phyloP scores from a whole-genome alignment of 2,797 vertebrate species.

The Acanthurus lineatus region DNA sequence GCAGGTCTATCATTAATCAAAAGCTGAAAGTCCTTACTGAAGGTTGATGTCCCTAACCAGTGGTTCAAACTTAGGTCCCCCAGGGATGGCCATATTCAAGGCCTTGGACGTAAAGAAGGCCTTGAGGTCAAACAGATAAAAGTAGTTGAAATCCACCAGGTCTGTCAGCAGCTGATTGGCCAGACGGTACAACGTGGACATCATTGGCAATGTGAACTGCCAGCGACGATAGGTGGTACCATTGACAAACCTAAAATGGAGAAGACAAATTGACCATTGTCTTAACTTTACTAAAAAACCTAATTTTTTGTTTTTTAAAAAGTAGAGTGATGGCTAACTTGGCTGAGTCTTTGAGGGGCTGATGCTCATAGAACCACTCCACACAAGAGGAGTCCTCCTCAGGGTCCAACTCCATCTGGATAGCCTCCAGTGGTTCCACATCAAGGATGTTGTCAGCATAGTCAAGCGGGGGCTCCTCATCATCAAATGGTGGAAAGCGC shows the following conservation, averaged over 20 bases:
- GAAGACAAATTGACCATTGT: neutral
- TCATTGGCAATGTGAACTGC: slow-evolving; percentile 99
- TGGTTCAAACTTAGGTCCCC: slow-evolving; percentile 98
- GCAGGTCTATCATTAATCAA: neutral
- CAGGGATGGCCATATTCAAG: slow-evolving; percentile 99
- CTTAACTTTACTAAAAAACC: no score
- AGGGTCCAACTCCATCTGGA: slow-evolving; percentile 96
- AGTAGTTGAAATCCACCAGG: slow-evolving; percentile 98
- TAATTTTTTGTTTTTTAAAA: no score
- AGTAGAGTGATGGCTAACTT: slow-evolving; percentile 84
- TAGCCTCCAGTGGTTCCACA: slow-evolving; percentile 97
- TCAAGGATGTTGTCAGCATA: slow-evolving; percentile 99
- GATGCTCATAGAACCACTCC: slow-evolving; percentile 99
- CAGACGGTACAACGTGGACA: slow-evolving; percentile 98
- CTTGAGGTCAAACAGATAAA: slow-evolving; percentile 98
- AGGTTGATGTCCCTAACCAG: slow-evolving; percentile 98
- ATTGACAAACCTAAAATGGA: slow-evolving; percentile 91
- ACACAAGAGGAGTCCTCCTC: slow-evolving; percentile 94
- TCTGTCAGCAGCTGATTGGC: slow-evolving; percentile 99
- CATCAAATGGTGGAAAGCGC: slow-evolving; percentile 98
- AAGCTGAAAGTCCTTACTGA: slow-evolving; percentile 87
- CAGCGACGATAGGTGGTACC: slow-evolving; percentile 98
- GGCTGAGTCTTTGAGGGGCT: slow-evolving; percentile 93
- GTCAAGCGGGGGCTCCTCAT: slow-evolving; percentile 97
- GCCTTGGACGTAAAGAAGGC: slow-evolving; percentile 99